Base-by-base conservation (phyloP, 2,888 invertebrate species). In the Lepidochitona cinerea region DNA sequence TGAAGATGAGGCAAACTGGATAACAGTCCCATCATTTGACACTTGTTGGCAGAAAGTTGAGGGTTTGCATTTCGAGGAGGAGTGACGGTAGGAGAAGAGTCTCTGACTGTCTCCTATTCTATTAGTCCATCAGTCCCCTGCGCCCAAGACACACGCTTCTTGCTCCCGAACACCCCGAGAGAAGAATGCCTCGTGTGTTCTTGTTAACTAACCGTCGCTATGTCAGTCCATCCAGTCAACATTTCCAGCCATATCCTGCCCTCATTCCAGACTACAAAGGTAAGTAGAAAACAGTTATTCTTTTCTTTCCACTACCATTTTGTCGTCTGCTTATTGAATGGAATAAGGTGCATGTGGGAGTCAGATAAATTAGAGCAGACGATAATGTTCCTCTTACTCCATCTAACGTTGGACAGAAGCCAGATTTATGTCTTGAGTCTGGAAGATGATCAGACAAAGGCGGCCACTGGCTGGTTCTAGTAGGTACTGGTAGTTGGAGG, bases 121-220 rank as follows among this genome's bases (percentile, higher is more conserved):
- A n/a, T n/a, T n/a, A n/a, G n/a, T 7, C 49, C 7, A 5, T n/a
- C 49, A n/a, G n/a, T 5, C 49, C 49, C 49, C 23, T 2, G n/a
- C 49, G 7, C 23, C 49, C 18, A 23, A 5, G 18, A 49, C 49
- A 49, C 49, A 23, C 49, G 49, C 49, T 49, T 49, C 49, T n/a
- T n/a, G n/a, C 49, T 2, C 49, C 23, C n/a, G 18, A 49, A 18
- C 49, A 18, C 23, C 18, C 23, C 49, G 23, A 49, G 18, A 26
- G 26, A 29, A 78, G 36, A 53, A 94, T 94, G 94, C 94, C 94
- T 81, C 91, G 93, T 85, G 93, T 93, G 76, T 94, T 94, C 86
- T 92, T 94, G 70, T 93, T 93, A 85, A 93, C 93, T 26, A 93
- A 93, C 88, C 92, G 93, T 52, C 91, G 93, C 72, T 94, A 93